A percentile compares a stretch with the other conserved stretches of the same genome.
Evolutionary conservation across 2,113 vertebrate species (phyloP).

Genomic region (Antennarius striatus): DNA sequence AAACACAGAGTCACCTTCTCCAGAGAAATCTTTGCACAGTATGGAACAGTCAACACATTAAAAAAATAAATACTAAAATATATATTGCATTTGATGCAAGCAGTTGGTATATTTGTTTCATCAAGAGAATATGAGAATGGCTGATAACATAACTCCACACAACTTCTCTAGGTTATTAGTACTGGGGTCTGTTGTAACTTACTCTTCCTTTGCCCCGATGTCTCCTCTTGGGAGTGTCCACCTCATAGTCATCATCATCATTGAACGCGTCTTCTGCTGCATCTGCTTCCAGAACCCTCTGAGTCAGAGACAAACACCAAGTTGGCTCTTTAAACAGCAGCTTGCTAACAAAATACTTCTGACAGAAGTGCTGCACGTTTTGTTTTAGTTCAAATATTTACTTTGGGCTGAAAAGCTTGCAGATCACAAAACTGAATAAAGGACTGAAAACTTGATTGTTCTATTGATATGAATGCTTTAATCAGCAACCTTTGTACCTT

Average conservation of each 20-base stretch:
- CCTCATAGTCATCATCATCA: slow-evolving; percentile 94
- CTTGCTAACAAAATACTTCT: neutral
- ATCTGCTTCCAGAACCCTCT: slow-evolving; percentile 97
- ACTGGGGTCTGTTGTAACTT: slow-evolving; percentile 54
- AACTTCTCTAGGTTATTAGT: neutral
- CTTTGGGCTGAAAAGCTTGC: too few species aligned
- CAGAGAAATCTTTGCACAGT: neutral
- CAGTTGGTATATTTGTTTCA: neutral
- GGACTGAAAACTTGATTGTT: too few species aligned
- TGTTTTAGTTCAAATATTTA: too few species aligned
- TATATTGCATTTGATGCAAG: neutral
- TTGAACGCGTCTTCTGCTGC: slow-evolving; percentile 95
- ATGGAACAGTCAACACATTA: too few species aligned
- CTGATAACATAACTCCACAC: neutral
- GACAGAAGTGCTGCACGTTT: too few species aligned
- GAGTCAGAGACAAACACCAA: slow-evolving; percentile 9
- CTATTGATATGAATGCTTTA: too few species aligned
- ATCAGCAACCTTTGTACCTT: too few species aligned
- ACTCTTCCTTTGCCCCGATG: slow-evolving; percentile 96
- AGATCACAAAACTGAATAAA: too few species aligned
- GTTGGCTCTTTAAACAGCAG: neutral
- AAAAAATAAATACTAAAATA: too few species aligned
- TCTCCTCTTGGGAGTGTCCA: slow-evolving; percentile 95
- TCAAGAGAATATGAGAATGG: neutral
- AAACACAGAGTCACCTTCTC: neutral